These are phyloP conservation scores for Lethrus apterus DNA, from an alignment of 1,140 invertebrate genomes.

Conservation along the genomic window DNA sequence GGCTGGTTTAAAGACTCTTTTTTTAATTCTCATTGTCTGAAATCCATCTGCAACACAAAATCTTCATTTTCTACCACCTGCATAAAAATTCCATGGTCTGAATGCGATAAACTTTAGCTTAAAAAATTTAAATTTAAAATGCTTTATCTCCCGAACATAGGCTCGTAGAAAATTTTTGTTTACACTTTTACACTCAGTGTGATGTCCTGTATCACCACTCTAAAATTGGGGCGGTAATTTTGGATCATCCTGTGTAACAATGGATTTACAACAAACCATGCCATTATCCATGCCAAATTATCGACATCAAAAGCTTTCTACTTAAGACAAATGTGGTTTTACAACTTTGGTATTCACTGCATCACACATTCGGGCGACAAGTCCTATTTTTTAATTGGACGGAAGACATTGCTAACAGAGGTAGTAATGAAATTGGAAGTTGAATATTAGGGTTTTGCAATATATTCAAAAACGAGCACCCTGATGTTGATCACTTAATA, in stretches of 20 bases:
- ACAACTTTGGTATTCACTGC: conserved; percentile 20
- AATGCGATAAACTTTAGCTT: too few species aligned
- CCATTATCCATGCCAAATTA: conserved; percentile 23
- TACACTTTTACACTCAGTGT: conserved; percentile 9
- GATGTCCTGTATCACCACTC: too few species aligned
- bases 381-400: conserved; percentile 18
- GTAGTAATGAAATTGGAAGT: conserved; percentile 13
- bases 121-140: too few species aligned
- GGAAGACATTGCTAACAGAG: conserved; percentile 16
- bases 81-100: too few species aligned
- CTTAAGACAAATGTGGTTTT: conserved; percentile 25
- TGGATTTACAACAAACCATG: conserved; percentile 28
- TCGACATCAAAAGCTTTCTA: conserved; percentile 29
- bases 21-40: too few species aligned
- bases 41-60: too few species aligned
- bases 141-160: too few species aligned
- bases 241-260: conserved; percentile 25
- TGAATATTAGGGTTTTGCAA: conserved; percentile 10
- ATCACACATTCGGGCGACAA: conserved; percentile 1
- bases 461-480: neutral
- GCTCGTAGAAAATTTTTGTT: too few species aligned
- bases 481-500: conserved; percentile 13
- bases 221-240: too few species aligned
- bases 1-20: too few species aligned
- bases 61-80: too few species aligned